Conservation (phyloP, 2,113 vertebrate genomes). For the Stegastes partitus region DNA sequence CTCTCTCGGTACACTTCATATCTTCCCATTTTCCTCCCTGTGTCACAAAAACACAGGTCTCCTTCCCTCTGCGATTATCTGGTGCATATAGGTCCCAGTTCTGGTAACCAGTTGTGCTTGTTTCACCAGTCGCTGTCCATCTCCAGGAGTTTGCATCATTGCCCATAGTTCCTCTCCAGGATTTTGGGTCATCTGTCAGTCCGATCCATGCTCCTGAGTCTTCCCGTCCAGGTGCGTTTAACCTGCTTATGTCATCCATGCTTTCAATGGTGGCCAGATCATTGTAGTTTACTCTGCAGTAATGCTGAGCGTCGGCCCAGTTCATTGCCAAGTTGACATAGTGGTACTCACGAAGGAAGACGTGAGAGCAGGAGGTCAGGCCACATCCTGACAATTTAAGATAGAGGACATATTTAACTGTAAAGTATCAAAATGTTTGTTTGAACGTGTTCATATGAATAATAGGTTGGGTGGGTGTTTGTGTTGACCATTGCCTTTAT, state of each 20-base stretch:
- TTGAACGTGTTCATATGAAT: background rate
- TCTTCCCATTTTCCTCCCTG: fast-evolving
- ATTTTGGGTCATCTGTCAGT: constrained; percentile 20
- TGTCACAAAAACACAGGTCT: fast-evolving
- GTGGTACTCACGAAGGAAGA: background rate
- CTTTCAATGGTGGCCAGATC: constrained; percentile 38
- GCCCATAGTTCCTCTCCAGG: constrained; percentile 28
- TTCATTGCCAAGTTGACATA: background rate
- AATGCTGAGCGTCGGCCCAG: constrained; percentile 16
- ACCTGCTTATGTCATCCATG: background rate
- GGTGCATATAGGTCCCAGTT: fast-evolving
- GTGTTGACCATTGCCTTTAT: no score
- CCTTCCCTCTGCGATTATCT: fast-evolving
- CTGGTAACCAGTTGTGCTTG: background rate
- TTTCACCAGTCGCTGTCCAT: constrained; percentile 35
- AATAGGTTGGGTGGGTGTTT: no score
- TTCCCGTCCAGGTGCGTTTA: background rate
- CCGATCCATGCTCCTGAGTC: constrained; percentile 26
- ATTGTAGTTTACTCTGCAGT: constrained; percentile 36
- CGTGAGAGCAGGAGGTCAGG: background rate
- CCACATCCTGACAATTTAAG: constrained; percentile 12
- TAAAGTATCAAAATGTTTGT: background rate
- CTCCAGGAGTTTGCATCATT: constrained; percentile 47
- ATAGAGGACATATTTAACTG: background rate
- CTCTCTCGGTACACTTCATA: fast-evolving